These are phyloP conservation scores for Chloroceryle amazona DNA, from an alignment of 2,797 vertebrate species.

Conservation along the genomic window DNA sequence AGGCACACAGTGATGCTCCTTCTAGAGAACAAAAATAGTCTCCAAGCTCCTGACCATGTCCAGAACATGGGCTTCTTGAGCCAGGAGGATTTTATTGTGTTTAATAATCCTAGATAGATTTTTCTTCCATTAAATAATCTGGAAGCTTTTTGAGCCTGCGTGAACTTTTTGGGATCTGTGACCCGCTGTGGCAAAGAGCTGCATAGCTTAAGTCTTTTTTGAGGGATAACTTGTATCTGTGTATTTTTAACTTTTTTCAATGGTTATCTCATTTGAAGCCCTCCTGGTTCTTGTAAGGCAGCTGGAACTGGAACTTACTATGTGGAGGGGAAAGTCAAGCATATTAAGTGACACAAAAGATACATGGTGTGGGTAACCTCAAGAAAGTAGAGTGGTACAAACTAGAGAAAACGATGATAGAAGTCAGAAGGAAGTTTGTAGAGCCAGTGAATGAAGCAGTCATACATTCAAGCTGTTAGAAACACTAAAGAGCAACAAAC, in stretches of 20 bases:
- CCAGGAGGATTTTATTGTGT: not conserved
- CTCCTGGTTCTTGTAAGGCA: not conserved
- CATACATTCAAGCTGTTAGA: slow-evolving; percentile 34
- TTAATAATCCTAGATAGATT: not conserved
- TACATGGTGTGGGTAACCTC: not conserved
- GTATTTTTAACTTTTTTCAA: not conserved
- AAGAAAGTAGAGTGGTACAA: not conserved
- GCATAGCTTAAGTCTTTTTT: not conserved
- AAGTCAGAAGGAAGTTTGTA: not conserved
- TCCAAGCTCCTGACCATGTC: not conserved
- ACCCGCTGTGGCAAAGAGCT: not conserved
- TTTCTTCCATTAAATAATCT: not conserved
- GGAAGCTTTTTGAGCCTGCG: not conserved
- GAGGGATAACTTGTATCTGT: not conserved
- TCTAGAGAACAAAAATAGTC: not conserved
- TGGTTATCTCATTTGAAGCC: not conserved
- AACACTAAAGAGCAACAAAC: slow-evolving; percentile 69
- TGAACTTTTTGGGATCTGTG: not conserved
- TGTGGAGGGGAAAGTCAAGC: not conserved
- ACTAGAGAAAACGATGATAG: not conserved
- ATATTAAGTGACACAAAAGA: not conserved
- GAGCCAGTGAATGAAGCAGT: slow-evolving; percentile 6
- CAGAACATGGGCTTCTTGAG: not conserved
- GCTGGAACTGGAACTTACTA: not conserved
- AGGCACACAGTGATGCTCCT: not conserved